Percentiles rank a stretch among this genome's conserved stretches.
These are phyloP conservation scores for Chloroceryle amazona DNA, from an alignment of 2,797 vertebrate species.

Conservation along the genomic window DNA sequence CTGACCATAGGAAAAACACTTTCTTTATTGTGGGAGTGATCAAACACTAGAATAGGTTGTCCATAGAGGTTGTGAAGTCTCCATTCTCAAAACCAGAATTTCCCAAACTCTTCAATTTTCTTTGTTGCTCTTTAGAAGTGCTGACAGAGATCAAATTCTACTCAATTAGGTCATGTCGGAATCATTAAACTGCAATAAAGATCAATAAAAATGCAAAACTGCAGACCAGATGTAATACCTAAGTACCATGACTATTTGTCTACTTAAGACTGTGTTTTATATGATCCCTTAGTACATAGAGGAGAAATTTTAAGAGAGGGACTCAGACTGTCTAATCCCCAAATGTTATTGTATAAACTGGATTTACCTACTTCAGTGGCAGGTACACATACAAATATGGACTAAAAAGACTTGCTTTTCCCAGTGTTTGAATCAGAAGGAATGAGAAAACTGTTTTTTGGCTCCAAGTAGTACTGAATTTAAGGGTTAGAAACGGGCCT, in stretches of 20 bases:
- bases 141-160: background rate
- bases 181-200: background rate
- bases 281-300: rapidly evolving
- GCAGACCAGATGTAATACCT: background rate
- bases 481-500: background rate
- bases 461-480: background rate
- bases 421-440: background rate
- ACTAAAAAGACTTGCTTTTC: background rate
- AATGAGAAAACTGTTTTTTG: background rate
- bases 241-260: background rate
- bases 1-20: background rate
- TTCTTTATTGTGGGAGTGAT: background rate
- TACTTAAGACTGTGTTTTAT: background rate
- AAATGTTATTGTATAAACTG: background rate
- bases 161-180: background rate
- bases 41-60: background rate
- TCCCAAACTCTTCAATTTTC: background rate
- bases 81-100: background rate
- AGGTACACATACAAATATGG: background rate
- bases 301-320: background rate
- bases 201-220: background rate
- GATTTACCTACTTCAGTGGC: background rate
- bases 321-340: background rate
- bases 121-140: background rate
- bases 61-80: background rate